These are phyloP conservation scores for Holothuria scabra DNA, from an alignment of 53 echinoderm and acorn worm genomes.

Conservation along the genomic window DNA sequence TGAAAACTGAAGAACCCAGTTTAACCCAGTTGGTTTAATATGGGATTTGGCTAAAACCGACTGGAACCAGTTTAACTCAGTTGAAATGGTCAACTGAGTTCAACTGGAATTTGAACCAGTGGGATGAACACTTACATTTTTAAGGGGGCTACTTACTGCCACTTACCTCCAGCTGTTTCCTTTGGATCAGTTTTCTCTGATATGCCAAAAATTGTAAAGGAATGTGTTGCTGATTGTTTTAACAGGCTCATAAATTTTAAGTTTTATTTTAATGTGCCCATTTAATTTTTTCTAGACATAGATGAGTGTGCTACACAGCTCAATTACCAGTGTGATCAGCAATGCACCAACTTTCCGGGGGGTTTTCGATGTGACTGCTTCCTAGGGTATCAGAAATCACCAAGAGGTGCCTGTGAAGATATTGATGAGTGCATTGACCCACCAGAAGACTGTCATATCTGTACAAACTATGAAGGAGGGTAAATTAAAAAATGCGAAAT, in stretches of 20 bases:
- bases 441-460: conserved; percentile 82
- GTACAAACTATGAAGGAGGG: conserved; percentile 81
- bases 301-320: conserved; percentile 94
- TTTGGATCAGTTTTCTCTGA: no score
- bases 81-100: no score
- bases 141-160: no score
- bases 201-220: background rate
- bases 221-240: background rate
- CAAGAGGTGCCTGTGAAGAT: conserved; percentile 67
- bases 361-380: conserved; percentile 86
- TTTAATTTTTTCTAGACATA: conserved; percentile 59
- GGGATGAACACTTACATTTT: no score
- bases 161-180: no score
- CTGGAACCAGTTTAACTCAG: no score
- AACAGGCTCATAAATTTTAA: no score
- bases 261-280: no score
- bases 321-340: conserved; percentile 77
- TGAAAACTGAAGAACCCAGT: no score
- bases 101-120: no score
- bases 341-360: conserved; percentile 91
- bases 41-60: no score
- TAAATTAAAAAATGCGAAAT: conserved; percentile 44
- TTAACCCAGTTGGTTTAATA: no score
- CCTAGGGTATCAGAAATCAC: conserved; percentile 63
- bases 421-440: conserved; percentile 79